Percentiles rank a stretch among this genome's conserved stretches.
Conservation (phyloP, 2,797 vertebrate species). For the Poeciliopsis presidionis region DNA sequence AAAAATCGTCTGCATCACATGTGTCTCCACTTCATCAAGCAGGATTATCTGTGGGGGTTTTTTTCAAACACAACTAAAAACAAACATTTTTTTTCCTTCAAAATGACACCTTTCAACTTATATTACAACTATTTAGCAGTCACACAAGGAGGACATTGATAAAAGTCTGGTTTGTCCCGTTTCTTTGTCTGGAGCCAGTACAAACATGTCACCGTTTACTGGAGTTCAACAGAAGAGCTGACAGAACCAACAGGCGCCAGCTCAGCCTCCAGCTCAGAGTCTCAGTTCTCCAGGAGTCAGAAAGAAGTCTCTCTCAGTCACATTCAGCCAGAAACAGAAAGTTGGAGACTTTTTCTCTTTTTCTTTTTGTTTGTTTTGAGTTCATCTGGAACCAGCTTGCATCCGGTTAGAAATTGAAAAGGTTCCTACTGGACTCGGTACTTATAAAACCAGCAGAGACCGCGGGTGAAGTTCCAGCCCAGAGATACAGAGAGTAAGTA, state of each 20-base stretch:
- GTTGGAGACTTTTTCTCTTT: slow-evolving; percentile 10
- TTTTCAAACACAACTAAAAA: slow-evolving; percentile 46
- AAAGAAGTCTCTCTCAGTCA: slow-evolving; percentile 11
- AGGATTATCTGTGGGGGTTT: slow-evolving; percentile 25
- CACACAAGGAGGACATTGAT: slow-evolving; percentile 70
- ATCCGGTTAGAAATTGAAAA: slow-evolving; percentile 15
- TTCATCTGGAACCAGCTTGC: slow-evolving; percentile 13
- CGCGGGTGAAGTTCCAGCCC: slow-evolving; percentile 95
- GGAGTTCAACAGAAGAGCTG: slow-evolving; percentile 37
- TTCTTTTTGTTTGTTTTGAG: not conserved
- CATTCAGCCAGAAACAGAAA: slow-evolving; percentile 25
- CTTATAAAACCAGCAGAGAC: slow-evolving; percentile 95
- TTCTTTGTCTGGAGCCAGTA: slow-evolving; percentile 12
- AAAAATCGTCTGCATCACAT: slow-evolving; percentile 10
- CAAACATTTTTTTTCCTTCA: slow-evolving; percentile 26
- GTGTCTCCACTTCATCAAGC: slow-evolving; percentile 39
- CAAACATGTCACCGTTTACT: slow-evolving; percentile 22
- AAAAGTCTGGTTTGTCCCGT: slow-evolving; percentile 30
- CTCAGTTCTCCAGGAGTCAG: slow-evolving; percentile 22
- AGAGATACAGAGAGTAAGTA: slow-evolving; percentile 91
- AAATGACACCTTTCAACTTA: slow-evolving; percentile 52
- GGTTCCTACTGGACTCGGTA: slow-evolving; percentile 87
- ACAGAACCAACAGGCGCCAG: slow-evolving; percentile 3
- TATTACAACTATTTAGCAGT: slow-evolving; percentile 81
- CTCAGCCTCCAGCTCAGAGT: slow-evolving; percentile 2